Evolutionary conservation across 2,113 vertebrate genomes (phyloP).

Genomic region (Picathartes gymnocephalus): DNA sequence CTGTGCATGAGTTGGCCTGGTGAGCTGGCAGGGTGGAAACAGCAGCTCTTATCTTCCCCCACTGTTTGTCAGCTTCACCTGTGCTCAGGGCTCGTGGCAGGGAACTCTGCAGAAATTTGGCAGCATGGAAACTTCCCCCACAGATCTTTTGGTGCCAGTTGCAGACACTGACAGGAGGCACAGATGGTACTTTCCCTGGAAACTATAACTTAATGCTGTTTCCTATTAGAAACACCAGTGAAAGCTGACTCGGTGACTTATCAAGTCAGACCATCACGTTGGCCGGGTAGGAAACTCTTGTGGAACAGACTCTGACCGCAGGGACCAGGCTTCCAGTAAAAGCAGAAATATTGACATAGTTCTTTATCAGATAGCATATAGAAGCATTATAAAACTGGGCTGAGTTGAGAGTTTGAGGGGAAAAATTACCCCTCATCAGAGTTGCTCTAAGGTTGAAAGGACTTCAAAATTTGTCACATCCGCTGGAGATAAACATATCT

Average conservation of each 20-base stretch:
- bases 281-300: background rate
- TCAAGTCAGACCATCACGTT: background rate
- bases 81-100: background rate
- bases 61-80: background rate
- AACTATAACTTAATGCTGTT: background rate
- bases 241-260: background rate
- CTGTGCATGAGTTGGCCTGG: background rate
- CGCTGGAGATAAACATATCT: background rate
- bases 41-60: background rate
- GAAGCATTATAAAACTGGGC: background rate
- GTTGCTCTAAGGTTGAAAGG: background rate
- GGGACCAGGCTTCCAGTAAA: slow-evolving; percentile 18
- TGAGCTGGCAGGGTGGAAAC: background rate
- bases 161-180: slow-evolving; percentile 21
- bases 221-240: background rate
- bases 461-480: background rate
- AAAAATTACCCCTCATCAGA: background rate
- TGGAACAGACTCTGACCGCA: background rate
- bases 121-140: background rate
- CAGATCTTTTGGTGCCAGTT: background rate
- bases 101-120: background rate
- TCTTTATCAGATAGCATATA: background rate
- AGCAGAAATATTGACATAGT: background rate
- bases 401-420: background rate
- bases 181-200: slow-evolving; percentile 52